phyloP scores from a whole-genome alignment of 2,113 vertebrate genomes.

The Ciconia stormi region DNA sequence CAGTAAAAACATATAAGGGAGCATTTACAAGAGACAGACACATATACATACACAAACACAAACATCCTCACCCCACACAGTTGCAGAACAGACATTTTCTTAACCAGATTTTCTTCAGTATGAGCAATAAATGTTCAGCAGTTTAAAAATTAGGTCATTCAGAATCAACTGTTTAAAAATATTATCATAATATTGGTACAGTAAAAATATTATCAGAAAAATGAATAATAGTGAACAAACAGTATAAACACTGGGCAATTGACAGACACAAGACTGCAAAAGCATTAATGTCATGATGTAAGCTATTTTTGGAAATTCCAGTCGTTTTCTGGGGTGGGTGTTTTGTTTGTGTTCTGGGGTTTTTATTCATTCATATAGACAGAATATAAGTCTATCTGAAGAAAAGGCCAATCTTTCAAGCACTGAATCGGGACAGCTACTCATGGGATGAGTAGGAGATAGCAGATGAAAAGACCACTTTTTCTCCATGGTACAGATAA shows the following conservation, averaged over 20 bases:
- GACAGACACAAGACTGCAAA: background rate
- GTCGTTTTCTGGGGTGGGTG: background rate
- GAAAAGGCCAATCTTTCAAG: background rate
- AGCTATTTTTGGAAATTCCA: background rate
- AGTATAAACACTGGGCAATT: background rate
- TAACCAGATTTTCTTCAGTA: background rate
- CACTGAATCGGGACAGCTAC: background rate
- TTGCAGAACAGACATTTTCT: background rate
- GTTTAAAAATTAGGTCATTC: constrained; percentile 23
- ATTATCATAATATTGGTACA: background rate
- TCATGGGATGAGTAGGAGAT: background rate
- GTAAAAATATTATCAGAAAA: background rate
- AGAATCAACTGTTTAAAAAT: background rate
- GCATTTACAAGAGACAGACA: background rate
- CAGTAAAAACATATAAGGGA: background rate
- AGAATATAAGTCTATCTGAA: background rate
- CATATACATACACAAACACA: background rate
- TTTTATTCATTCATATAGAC: background rate
- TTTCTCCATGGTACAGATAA: background rate
- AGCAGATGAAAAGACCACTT: background rate
- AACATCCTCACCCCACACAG: background rate
- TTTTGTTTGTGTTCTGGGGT: background rate
- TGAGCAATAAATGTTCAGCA: background rate
- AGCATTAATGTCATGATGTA: background rate
- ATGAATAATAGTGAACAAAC: background rate